These are phyloP conservation scores for Phasianus colchicus DNA, from an alignment of 2,113 vertebrate species.

Conservation along the genomic window DNA sequence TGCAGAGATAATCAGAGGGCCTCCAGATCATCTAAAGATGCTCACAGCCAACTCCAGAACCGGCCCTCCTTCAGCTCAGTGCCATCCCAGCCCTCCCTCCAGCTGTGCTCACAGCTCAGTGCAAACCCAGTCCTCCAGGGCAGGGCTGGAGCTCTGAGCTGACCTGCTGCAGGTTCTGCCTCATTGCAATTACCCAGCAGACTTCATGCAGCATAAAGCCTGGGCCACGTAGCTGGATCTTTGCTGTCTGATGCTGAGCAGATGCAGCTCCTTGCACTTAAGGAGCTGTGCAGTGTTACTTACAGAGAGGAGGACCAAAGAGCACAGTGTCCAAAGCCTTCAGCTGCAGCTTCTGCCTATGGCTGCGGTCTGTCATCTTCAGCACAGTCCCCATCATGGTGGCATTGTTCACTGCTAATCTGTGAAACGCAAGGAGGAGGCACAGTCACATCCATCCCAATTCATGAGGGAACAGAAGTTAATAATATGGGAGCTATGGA, in stretches of 20 bases:
- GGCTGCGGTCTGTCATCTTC: constrained; percentile 95
- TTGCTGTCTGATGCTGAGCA: fast-evolving
- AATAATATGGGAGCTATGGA: fast-evolving
- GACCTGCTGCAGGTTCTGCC: no score
- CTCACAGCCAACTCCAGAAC: neutral
- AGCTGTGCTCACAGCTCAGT: no score
- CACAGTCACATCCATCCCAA: fast-evolving
- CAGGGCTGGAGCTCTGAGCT: no score
- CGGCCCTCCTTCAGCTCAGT: no score
- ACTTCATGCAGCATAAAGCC: fast-evolving
- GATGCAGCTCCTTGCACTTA: fast-evolving
- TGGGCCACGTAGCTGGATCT: fast-evolving
- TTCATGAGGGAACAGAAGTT: fast-evolving
- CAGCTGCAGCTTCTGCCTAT: constrained; percentile 94
- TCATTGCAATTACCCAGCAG: no score
- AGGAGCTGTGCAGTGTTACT: constrained; percentile 59
- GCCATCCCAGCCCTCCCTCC: no score
- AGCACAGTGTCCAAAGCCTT: constrained; percentile 95
- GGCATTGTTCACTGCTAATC: constrained; percentile 91
- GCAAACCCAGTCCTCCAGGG: neutral
- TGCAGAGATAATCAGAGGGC: neutral
- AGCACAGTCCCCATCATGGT: constrained; percentile 90
- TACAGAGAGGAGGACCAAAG: constrained; percentile 92
- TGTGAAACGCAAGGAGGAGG: constrained; percentile 50
- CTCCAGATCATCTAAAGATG: neutral